phyloP scores from a whole-genome alignment of 2,113 vertebrate genomes.

The Percopsis transmontana region DNA sequence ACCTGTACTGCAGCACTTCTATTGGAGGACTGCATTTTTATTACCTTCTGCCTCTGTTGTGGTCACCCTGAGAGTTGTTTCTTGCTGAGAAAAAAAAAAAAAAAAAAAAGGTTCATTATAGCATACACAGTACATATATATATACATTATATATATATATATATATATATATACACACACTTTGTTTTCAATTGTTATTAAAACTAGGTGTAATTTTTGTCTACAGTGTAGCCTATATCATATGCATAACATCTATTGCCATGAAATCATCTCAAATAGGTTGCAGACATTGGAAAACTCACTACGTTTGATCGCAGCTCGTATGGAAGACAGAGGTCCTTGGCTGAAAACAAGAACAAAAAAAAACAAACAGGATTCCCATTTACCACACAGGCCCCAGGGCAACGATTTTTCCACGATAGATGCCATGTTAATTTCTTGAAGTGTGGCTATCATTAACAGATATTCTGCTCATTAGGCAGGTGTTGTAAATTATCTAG shows the following conservation, averaged over 20 bases:
- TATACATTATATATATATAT: too few species aligned
- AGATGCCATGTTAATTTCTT: too few species aligned
- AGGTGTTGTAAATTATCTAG: constrained; percentile 23
- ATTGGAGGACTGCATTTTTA: neutral
- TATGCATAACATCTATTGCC: neutral
- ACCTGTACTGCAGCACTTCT: neutral
- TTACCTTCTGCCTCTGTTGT: constrained; percentile 88
- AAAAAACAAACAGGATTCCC: constrained; percentile 5
- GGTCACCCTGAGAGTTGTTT: constrained; percentile 79
- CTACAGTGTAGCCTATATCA: too few species aligned
- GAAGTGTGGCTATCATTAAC: constrained; percentile 1
- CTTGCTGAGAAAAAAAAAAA: constrained; percentile 64
- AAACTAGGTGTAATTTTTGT: neutral
- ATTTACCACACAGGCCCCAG: neutral
- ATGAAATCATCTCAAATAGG: neutral
- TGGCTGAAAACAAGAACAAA: constrained; percentile 78
- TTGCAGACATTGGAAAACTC: constrained; percentile 68
- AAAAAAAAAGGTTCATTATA: neutral
- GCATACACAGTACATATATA: too few species aligned
- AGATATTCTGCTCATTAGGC: constrained; percentile 29
- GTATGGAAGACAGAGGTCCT: constrained; percentile 88
- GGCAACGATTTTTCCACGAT: neutral
- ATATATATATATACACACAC: too few species aligned
- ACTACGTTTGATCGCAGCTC: constrained; percentile 92
- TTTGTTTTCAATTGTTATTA: too few species aligned